These are phyloP conservation scores for Mustela nigripes DNA, from an alignment of 2,113 vertebrate genomes.

Conservation along the genomic window DNA sequence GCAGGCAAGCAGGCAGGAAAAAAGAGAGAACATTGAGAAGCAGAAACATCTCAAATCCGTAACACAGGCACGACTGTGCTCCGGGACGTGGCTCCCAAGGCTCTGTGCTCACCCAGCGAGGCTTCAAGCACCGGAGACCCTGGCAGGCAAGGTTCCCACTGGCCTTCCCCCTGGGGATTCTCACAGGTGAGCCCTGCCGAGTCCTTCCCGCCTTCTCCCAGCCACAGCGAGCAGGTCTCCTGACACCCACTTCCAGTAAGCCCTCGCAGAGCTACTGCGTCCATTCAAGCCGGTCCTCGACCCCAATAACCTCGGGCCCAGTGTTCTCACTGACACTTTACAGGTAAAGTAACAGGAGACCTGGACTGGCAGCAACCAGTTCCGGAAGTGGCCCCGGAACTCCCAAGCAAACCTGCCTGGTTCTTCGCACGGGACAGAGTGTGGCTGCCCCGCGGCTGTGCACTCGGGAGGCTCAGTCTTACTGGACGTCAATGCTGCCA, in stretches of 20 bases:
- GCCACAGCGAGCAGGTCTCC: not conserved
- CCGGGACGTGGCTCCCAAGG: constrained; percentile 18
- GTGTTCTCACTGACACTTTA: not conserved
- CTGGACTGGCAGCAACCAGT: not conserved
- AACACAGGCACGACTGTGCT: constrained; percentile 18
- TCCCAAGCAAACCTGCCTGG: not conserved
- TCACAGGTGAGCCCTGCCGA: not conserved
- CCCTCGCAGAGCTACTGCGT: not conserved
- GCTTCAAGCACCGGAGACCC: not conserved
- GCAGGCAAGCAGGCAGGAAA: constrained; percentile 94
- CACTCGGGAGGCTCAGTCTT: not conserved
- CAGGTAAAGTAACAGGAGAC: not conserved
- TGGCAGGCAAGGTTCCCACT: not conserved
- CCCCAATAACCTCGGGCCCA: not conserved
- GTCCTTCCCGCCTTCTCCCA: not conserved
- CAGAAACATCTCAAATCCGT: constrained; percentile 79
- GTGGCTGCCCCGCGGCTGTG: not conserved
- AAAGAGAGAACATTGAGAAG: constrained; percentile 94
- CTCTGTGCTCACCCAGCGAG: not conserved
- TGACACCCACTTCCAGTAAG: not conserved
- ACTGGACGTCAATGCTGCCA: not conserved
- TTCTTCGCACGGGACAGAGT: not conserved
- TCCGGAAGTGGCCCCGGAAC: not conserved
- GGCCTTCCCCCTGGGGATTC: not conserved
- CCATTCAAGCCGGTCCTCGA: not conserved